A percentile compares a stretch with the other conserved stretches of the same genome.
phyloP scores from a whole-genome alignment of 2,797 vertebrate genomes.

The Sebastes steindachneri region DNA sequence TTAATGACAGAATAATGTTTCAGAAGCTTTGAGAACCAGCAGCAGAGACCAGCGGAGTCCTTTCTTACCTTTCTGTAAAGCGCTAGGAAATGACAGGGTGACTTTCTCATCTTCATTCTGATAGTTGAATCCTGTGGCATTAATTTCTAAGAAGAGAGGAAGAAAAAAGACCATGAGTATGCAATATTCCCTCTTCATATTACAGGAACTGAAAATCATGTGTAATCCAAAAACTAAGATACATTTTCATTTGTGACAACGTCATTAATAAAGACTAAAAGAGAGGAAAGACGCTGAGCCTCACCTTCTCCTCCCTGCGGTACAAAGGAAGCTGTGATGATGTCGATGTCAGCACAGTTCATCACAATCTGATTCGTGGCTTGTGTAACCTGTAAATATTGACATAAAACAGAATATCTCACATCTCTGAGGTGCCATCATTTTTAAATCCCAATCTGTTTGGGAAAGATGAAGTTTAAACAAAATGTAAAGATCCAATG shows the following conservation, averaged over 20 bases:
- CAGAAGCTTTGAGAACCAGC: not conserved
- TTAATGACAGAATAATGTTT: too few species aligned
- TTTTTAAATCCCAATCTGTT: not conserved
- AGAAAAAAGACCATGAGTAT: not conserved
- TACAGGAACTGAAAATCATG: not conserved
- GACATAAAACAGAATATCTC: conserved; percentile 34
- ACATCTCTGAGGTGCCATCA: not conserved
- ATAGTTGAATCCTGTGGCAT: conserved; percentile 98
- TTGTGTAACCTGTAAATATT: conserved; percentile 90
- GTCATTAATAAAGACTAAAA: not conserved
- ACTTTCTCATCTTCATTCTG: conserved; percentile 99
- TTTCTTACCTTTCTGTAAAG: conserved; percentile 91
- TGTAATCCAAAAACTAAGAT: not conserved
- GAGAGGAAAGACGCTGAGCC: conserved; percentile 8
- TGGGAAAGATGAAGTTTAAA: not conserved
- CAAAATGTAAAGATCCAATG: not conserved
- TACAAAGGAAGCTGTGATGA: conserved; percentile 96
- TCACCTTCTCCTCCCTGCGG: conserved; percentile 95
- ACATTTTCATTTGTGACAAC: not conserved
- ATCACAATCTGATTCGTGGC: conserved; percentile 99
- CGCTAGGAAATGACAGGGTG: conserved; percentile 95
- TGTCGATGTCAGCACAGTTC: conserved; percentile 99
- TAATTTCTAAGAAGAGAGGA: conserved; percentile 87
- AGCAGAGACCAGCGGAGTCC: not conserved
- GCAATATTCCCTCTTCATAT: not conserved